Evolutionary conservation across 2,797 vertebrate genomes (phyloP).

Genomic region (Hirundo rustica): DNA sequence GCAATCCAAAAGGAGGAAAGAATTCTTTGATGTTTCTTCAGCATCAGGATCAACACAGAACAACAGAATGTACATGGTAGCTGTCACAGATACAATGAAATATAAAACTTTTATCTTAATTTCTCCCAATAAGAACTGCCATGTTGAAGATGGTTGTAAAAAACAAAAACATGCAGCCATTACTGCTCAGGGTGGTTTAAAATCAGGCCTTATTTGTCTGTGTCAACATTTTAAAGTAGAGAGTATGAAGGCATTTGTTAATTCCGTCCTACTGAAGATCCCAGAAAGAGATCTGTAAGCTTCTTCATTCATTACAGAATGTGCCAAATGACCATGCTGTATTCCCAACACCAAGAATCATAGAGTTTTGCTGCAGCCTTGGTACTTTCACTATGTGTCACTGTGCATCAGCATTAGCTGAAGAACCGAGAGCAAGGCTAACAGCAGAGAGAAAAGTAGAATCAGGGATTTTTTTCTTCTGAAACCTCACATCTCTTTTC

Average conservation of each 20-base stretch:
- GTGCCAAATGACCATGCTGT: neutral
- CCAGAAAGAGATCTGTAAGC: neutral
- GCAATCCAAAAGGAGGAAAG: fast-evolving
- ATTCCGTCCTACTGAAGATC: neutral
- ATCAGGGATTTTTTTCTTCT: constrained; percentile 48
- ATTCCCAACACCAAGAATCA: constrained; percentile 16
- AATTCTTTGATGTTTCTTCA: neutral
- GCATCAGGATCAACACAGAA: neutral
- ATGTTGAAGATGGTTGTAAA: neutral
- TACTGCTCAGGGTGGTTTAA: neutral
- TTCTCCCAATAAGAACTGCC: neutral
- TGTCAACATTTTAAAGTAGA: neutral
- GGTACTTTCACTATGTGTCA: constrained; percentile 46
- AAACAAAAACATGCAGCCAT: neutral
- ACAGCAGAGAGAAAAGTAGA: constrained; percentile 41
- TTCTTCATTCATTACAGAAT: neutral
- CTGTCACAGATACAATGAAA: neutral
- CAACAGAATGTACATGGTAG: neutral
- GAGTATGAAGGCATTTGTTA: neutral
- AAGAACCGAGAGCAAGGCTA: constrained; percentile 52
- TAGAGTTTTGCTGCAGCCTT: constrained; percentile 21
- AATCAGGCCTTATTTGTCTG: neutral
- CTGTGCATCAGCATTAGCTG: constrained; percentile 55
- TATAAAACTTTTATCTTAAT: neutral
- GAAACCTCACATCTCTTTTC: constrained; percentile 53